phyloP scores from a whole-genome alignment of 2,113 vertebrate genomes.

The Tetrax tetrax region DNA sequence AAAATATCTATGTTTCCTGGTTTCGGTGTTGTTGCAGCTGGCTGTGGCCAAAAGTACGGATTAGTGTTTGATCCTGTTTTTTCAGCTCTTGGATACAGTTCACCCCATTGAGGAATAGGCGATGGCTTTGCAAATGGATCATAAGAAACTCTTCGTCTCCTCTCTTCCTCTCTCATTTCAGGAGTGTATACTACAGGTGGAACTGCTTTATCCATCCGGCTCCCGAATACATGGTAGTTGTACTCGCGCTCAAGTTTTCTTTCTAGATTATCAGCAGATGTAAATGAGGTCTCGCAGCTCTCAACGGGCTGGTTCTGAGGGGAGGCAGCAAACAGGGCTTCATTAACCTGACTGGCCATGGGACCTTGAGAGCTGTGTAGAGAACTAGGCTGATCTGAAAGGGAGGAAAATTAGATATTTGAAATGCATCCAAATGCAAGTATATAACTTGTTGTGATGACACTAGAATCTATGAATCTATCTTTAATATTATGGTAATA shows the following conservation, averaged over 20 bases:
- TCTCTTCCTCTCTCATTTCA: slow-evolving; percentile 50
- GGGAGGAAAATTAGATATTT: background rate
- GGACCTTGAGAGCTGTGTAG: slow-evolving; percentile 83
- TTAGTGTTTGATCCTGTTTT: background rate
- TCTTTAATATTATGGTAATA: background rate
- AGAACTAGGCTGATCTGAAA: slow-evolving; percentile 82
- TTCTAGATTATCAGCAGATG: slow-evolving; percentile 29
- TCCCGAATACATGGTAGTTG: slow-evolving; percentile 84
- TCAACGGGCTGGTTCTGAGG: slow-evolving; percentile 75
- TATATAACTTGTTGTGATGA: background rate
- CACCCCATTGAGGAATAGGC: slow-evolving; percentile 64
- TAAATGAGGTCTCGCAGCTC: slow-evolving; percentile 58
- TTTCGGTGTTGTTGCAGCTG: background rate
- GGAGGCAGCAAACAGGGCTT: slow-evolving; percentile 43
- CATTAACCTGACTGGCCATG: background rate
- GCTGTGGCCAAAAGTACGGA: background rate
- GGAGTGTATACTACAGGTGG: background rate
- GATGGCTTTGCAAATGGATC: slow-evolving; percentile 50
- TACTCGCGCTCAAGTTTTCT: slow-evolving; percentile 85
- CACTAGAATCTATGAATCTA: background rate
- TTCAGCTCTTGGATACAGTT: slow-evolving; percentile 21
- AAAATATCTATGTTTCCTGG: background rate
- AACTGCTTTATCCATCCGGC: slow-evolving; percentile 58
- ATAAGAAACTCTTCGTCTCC: slow-evolving; percentile 34
- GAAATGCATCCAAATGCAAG: slow-evolving; percentile 5